These are phyloP conservation scores for Drosophila subsilvestris DNA, from an alignment of 2,888 invertebrate genomes.

Conservation along the genomic window DNA sequence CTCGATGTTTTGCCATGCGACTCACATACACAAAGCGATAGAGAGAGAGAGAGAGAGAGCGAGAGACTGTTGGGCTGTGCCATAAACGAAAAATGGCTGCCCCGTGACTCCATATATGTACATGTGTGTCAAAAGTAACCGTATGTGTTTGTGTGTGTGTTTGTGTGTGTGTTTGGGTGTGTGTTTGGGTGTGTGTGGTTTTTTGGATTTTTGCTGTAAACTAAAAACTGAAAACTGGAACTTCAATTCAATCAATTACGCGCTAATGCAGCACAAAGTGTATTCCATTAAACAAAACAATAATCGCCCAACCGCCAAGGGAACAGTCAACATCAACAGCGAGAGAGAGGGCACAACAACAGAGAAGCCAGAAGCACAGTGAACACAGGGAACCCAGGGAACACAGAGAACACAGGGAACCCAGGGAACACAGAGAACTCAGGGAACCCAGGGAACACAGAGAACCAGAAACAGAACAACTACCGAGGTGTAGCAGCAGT, in stretches of 20 bases:
- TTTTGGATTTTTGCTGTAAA: constrained; percentile 3
- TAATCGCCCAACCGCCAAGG: constrained; percentile 2
- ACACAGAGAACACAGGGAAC: no score
- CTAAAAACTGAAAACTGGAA: constrained; percentile 24
- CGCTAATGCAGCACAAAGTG: constrained; percentile 57
- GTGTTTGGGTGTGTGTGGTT: not conserved
- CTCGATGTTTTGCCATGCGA: constrained; percentile 46
- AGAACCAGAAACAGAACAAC: no score
- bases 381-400: not conserved
- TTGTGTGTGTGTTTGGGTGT: constrained; percentile 11
- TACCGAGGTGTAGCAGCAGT: no score
- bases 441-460: not conserved
- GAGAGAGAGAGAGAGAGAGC: no score
- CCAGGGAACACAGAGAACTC: no score
- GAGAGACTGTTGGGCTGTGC: constrained; percentile 5
- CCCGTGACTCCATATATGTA: constrained; percentile 10
- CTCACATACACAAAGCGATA: constrained; percentile 28
- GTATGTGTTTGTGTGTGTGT: not conserved
- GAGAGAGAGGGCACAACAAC: constrained; percentile 1
- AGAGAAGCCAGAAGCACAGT: no score
- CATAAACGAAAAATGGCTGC: constrained; percentile 54
- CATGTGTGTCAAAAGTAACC: constrained; percentile 2
- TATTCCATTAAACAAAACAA: constrained; percentile 46
- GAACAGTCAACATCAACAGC: not conserved
- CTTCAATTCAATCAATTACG: constrained; percentile 63